phyloP scores from a whole-genome alignment of 2,888 invertebrate genomes.

The Leptopilina syphax region DNA sequence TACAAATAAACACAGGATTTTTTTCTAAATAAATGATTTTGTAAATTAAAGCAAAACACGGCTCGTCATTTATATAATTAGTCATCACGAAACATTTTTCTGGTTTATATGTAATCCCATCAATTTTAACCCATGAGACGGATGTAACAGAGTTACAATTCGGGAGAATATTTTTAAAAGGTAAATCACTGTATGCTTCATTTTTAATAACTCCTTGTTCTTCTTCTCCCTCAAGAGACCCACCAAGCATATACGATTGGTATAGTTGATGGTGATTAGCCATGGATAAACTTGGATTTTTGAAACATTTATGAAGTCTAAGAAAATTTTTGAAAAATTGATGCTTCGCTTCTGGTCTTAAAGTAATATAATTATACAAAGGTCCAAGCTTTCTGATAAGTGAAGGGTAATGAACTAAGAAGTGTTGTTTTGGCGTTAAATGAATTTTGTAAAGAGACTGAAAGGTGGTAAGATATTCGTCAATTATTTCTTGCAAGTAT shows the following conservation, averaged over 20 bases:
- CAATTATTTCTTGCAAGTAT: constrained; percentile 27
- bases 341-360: constrained; percentile 41
- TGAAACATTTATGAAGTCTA: constrained; percentile 2
- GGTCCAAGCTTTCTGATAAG: constrained; percentile 28
- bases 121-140: constrained; percentile 31
- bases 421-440: background rate
- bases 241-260: background rate
- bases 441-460: background rate
- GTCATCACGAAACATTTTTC: constrained; percentile 42
- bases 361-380: constrained; percentile 41
- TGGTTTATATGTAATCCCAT: constrained; percentile 27
- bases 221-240: background rate
- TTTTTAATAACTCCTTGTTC: background rate
- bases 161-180: constrained; percentile 21
- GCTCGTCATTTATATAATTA: constrained; percentile 22
- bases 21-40: constrained; percentile 1
- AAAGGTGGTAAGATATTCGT: constrained; percentile 9
- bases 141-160: background rate
- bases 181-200: background rate
- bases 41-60: constrained; percentile 18
- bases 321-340: constrained; percentile 40
- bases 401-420: constrained; percentile 7
- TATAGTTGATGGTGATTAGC: constrained; percentile 18
- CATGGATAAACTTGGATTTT: background rate
- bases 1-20: constrained; percentile 27